Evolutionary conservation across 2,888 invertebrate genomes (phyloP).

Genomic region (Amaurobius ferox): DNA sequence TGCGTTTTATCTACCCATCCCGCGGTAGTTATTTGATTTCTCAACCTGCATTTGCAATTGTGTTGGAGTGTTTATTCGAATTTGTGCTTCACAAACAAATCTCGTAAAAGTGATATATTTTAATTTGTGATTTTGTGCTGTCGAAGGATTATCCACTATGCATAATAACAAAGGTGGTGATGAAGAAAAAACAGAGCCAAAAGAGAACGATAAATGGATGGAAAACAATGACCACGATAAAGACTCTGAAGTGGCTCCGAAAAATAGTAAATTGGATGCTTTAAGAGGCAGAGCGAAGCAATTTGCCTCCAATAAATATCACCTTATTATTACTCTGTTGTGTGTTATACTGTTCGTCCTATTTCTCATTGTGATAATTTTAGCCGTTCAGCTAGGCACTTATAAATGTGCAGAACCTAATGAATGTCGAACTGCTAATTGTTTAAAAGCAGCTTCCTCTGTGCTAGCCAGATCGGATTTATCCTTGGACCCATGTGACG

Average conservation of each 20-base stretch:
- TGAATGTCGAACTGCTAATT: conserved; percentile 79
- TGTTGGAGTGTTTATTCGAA: no score
- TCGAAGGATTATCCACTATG: conserved; percentile 25
- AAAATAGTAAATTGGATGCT: conserved; percentile 44
- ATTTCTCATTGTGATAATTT: conserved; percentile 79
- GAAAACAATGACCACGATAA: conserved; percentile 65
- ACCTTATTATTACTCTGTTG: conserved; percentile 63
- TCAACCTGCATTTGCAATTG: neutral
- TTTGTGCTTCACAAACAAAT: no score
- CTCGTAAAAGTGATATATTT: no score
- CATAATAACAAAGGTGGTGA: conserved; percentile 61
- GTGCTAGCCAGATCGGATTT: conserved; percentile 76
- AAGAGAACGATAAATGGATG: conserved; percentile 72
- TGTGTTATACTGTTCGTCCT: conserved; percentile 77
- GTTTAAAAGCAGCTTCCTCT: conserved; percentile 80
- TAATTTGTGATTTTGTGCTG: neutral
- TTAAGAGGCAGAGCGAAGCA: conserved; percentile 58
- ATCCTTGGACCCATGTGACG: conserved; percentile 79
- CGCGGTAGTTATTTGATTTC: neutral
- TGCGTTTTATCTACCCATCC: conserved; percentile 35
- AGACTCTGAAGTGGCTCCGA: conserved; percentile 52
- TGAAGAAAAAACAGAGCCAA: conserved; percentile 71
- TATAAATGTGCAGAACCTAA: conserved; percentile 78
- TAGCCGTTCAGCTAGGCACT: conserved; percentile 79
- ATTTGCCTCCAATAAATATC: conserved; percentile 49